Evolutionary conservation across 2,888 invertebrate genomes (phyloP).

Genomic region (Polyploca ridens): DNA sequence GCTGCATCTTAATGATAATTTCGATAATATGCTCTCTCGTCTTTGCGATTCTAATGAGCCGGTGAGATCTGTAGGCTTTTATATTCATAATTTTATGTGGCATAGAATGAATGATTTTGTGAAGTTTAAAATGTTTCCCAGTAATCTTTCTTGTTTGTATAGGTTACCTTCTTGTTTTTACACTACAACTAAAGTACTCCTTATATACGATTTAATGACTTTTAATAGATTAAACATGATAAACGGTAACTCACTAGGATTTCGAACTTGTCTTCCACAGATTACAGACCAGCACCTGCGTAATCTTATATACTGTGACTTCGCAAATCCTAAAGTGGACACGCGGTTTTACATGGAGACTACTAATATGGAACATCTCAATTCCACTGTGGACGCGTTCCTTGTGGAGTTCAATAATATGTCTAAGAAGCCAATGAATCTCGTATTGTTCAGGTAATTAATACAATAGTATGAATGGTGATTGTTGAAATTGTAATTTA

Average conservation of each 20-base stretch:
- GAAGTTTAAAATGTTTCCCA: too few species aligned
- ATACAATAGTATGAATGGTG: too few species aligned
- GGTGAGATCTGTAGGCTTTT: constrained; percentile 29
- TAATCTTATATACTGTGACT: constrained; percentile 96
- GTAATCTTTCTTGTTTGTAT: too few species aligned
- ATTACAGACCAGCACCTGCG: constrained; percentile 93
- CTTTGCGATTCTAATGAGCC: constrained; percentile 69
- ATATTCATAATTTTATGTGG: too few species aligned
- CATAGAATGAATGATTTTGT: too few species aligned
- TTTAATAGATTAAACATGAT: not conserved
- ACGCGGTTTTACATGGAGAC: constrained; percentile 95
- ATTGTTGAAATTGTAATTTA: too few species aligned
- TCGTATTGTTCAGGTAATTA: constrained; percentile 92
- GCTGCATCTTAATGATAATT: constrained; percentile 86
- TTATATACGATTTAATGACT: not conserved
- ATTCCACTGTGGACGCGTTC: constrained; percentile 93
- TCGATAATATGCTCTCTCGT: constrained; percentile 89
- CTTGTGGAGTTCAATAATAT: constrained; percentile 96
- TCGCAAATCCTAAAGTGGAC: constrained; percentile 97
- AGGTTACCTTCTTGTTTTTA: too few species aligned
- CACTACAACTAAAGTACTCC: too few species aligned
- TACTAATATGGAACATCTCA: constrained; percentile 90
- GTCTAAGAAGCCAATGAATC: constrained; percentile 98
- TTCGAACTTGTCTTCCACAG: constrained; percentile 49
- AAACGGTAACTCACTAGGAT: not conserved